Percentiles rank a stretch among this genome's conserved stretches.
These are phyloP conservation scores for Serranus cabrilla DNA, from an alignment of 2,797 vertebrate species.

Conservation along the genomic window DNA sequence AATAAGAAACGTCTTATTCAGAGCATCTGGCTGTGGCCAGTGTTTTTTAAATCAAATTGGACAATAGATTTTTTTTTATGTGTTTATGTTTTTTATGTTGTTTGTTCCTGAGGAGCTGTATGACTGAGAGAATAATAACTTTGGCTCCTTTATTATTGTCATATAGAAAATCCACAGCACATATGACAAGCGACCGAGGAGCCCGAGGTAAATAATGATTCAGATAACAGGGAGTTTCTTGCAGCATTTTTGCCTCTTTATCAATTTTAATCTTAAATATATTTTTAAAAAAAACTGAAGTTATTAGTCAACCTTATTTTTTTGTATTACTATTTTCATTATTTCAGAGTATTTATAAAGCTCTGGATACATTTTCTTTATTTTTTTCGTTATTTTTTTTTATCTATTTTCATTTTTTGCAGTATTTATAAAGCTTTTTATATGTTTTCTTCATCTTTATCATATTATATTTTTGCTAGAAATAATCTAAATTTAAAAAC, in stretches of 20 bases:
- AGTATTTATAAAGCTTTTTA: no score
- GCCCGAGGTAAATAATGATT: constrained; percentile 24
- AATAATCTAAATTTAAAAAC: neutral
- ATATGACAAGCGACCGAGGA: neutral
- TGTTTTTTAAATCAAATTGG: constrained; percentile 36
- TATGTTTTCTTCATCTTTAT: no score
- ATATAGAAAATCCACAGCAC: constrained; percentile 2
- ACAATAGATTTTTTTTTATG: neutral
- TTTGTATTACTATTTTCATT: no score
- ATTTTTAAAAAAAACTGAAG: no score
- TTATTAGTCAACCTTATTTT: no score
- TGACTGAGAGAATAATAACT: neutral
- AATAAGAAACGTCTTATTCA: constrained; percentile 39
- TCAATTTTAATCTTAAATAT: constrained; percentile 12
- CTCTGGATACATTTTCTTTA: no score
- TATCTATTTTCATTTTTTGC: no score
- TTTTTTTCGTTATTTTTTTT: no score
- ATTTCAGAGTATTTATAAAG: no score
- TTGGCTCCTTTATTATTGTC: neutral
- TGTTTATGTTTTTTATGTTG: constrained; percentile 11
- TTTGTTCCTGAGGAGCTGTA: constrained; percentile 1
- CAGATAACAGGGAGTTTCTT: neutral
- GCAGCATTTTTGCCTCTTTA: constrained; percentile 15
- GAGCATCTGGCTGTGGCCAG: constrained; percentile 13
- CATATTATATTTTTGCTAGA: no score